Conservation (phyloP, 1,140 invertebrate genomes). For the Pachyrhynchus sulphureomaculatus region DNA sequence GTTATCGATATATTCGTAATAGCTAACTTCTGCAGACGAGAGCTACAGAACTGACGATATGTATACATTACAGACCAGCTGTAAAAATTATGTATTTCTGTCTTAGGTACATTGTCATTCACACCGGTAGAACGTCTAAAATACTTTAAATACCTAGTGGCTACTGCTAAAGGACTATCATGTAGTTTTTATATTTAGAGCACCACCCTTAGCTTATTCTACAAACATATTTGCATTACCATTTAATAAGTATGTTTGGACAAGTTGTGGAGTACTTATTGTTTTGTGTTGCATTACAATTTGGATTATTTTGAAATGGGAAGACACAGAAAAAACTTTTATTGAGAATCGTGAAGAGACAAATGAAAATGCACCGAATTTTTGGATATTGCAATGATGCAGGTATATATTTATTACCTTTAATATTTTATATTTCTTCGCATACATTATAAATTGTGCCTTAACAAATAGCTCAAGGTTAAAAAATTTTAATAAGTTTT, state of each 20-base stretch:
- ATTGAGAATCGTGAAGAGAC: background rate
- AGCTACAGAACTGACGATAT: no score
- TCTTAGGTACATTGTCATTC: conserved; percentile 16
- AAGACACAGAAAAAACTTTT: conserved; percentile 33
- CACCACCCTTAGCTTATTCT: conserved; percentile 63
- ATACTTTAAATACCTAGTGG: conserved; percentile 21
- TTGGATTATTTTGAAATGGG: conserved; percentile 38
- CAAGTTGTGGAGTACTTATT: conserved; percentile 27
- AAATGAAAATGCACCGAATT: conserved; percentile 7
- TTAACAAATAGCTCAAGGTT: background rate
- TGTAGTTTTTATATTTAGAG: conserved; percentile 61
- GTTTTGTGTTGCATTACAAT: conserved; percentile 19
- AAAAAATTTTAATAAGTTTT: no score
- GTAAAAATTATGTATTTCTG: no score
- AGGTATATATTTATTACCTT: background rate
- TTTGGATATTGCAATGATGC: conserved; percentile 21
- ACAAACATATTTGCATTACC: conserved; percentile 64
- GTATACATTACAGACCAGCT: no score
- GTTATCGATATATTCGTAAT: no score
- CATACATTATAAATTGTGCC: background rate
- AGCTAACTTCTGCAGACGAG: no score
- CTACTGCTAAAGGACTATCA: background rate
- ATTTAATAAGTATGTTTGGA: conserved; percentile 52
- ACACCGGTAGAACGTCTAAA: conserved; percentile 15
- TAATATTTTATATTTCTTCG: background rate